phyloP scores from a whole-genome alignment of 2,888 invertebrate genomes.

The Thymelicus acteon region DNA sequence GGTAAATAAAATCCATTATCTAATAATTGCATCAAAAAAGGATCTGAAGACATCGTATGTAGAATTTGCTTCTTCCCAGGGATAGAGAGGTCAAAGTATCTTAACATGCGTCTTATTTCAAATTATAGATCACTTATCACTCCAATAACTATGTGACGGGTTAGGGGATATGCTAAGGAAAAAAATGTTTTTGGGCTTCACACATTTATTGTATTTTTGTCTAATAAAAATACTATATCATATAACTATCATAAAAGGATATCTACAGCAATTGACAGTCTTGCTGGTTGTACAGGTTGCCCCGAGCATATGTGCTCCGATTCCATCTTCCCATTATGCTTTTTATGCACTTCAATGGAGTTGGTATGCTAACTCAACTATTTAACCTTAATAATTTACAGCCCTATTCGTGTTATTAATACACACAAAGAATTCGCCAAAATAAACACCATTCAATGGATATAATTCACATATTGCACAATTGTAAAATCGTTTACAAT shows the following conservation, averaged over 20 bases:
- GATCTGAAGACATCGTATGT: too few relatives aligned
- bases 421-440: constrained; percentile 58
- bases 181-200: constrained; percentile 70
- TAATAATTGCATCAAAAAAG: too few relatives aligned
- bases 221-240: constrained; percentile 84
- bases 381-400: constrained; percentile 70
- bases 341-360: constrained; percentile 56
- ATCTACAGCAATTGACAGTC: constrained; percentile 84
- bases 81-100: too few relatives aligned
- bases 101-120: too few relatives aligned
- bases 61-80: too few relatives aligned
- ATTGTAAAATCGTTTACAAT: constrained; percentile 50
- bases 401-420: constrained; percentile 55
- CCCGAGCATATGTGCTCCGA: constrained; percentile 57
- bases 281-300: constrained; percentile 75
- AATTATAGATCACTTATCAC: too few relatives aligned
- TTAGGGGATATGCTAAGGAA: background rate
- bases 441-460: constrained; percentile 71
- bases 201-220: constrained; percentile 85
- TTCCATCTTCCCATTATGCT: constrained; percentile 59
- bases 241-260: constrained; percentile 78
- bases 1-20: too few relatives aligned
- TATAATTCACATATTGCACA: constrained; percentile 74
- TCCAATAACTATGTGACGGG: too few relatives aligned
- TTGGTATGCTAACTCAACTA: constrained; percentile 62